Conservation (phyloP, 2,888 invertebrate species). For the Acrobeloides nanus region DNA sequence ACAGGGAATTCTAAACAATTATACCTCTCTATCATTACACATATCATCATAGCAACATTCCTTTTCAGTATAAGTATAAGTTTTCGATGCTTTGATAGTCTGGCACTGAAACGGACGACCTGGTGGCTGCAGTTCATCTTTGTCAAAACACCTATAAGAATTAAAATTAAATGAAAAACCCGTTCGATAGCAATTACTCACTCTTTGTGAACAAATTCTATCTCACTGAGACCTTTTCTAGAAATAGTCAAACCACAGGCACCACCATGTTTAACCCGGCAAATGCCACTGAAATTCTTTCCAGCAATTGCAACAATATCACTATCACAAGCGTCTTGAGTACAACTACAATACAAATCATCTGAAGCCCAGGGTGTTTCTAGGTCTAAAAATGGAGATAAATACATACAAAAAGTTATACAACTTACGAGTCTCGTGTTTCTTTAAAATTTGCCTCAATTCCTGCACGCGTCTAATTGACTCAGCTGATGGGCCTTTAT, state of each 20-base stretch:
- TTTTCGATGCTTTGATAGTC: slow-evolving; percentile 4
- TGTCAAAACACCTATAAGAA: slow-evolving; percentile 22
- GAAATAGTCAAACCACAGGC: slow-evolving; percentile 13
- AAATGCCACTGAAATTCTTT: slow-evolving; percentile 12
- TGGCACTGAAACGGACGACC: slow-evolving; percentile 25
- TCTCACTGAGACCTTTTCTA: slow-evolving; percentile 8
- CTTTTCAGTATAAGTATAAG: slow-evolving; percentile 9
- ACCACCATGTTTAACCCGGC: slow-evolving; percentile 22
- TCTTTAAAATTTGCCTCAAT: too few species aligned
- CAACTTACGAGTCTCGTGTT: too few species aligned
- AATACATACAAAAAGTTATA: neutral
- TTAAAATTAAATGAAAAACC: neutral
- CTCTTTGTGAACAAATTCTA: slow-evolving; percentile 8
- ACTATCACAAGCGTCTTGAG: slow-evolving; percentile 13
- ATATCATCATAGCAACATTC: slow-evolving; percentile 20
- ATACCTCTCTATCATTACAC: slow-evolving; percentile 26
- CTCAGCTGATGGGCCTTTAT: too few species aligned
- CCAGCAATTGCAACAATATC: slow-evolving; percentile 21
- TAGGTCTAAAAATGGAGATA: slow-evolving; percentile 4
- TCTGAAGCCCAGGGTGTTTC: slow-evolving; percentile 9
- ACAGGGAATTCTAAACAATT: too few species aligned
- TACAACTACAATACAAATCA: slow-evolving; percentile 22
- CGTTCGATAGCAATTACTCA: slow-evolving; percentile 7
- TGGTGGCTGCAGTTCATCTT: slow-evolving; percentile 15
- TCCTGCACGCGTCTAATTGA: too few species aligned